Evolutionary conservation across 2,888 invertebrate species (phyloP), one percentile per base, ranked within the genome.

Genomic region (Saturnia pavonia): DNA sequence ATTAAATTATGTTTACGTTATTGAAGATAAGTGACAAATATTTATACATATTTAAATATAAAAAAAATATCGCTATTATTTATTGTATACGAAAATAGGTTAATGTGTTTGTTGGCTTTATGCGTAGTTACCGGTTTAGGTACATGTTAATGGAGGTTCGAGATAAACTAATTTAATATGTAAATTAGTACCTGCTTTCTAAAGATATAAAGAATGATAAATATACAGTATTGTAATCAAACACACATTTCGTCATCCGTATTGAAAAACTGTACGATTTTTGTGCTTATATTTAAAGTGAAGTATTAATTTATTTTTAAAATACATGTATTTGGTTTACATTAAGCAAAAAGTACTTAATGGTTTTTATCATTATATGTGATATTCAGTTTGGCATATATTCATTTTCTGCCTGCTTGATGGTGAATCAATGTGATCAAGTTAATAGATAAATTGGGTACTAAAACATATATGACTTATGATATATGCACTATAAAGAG

Each of bases 81-180:
- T 34, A 34, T 34, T 63, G 11, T 60, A 25, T 7, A 60, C 22
- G 40, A 19, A 34, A 34, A n/a, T 63, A 63, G 34, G 40, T 63
- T 63, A 34, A 63, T 34, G 63, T 40, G 63, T 12, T 63, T 19
- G 63, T 63, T 63, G 16, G 63, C 63, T 34, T 27, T 34, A 63
- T 19, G 40, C 16, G 40, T 34, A 27, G 60, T 63, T 12, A 63
- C 19, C 63, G 16, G 40, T 63, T 27, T 63, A 63, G 19, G 19
- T 34, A 2, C 63, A 34, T 34, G 34, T 34, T 57, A 63, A 60
- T 60, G 12, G 25, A 12, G 27, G 27, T 60, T 60, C 27, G 25
- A 60, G 63, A 63, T 27, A 63, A 34, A 63, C 40, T 63, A 63
- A 63, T 63, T 34, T 34, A 63, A 63, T n/a, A 65, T 65, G 65